Base-by-base conservation (phyloP, 2,797 vertebrate genomes). In the Morus bassanus region DNA sequence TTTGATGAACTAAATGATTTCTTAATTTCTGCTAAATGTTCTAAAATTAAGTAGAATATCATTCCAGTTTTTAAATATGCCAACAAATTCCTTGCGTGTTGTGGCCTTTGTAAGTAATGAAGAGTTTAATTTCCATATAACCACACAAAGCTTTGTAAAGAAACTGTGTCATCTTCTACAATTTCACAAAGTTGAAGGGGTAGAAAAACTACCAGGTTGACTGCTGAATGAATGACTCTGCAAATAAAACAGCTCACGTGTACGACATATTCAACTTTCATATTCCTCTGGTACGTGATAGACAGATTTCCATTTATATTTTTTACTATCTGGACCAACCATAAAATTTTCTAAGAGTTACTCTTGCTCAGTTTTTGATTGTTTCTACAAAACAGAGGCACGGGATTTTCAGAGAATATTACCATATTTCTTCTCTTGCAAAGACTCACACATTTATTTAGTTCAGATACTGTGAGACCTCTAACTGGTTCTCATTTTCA, bases 191-290 rank as follows among this genome's bases (percentile, higher is more conserved):
- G 69, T 30, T 88, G 91, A 92, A 93, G 39, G 51, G 27, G 69
- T 79, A 96, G 76, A 84, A 96, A 93, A 75, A 35, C 41, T 69
- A 75, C 15, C 23, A 48, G 73, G n/a, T 27, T 84, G 69, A 63
- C 65, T 92, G 81, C 72, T 81, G 89, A 59, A 76, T 91, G 91
- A 94, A 93, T 78, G 75, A 46, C 63, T 94, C 82, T 50, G 85
- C 85, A 81, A 94, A 96, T 78, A 80, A 72, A 96, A 18, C 73
- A 94, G 61, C 82, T 93, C 65, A 69, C 91, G 91, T 12, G 0
- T 92, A 59, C 4, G 1, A 91, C 54, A 65, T 57, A 21, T 35
- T 92, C 81, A 43, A 51, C 86, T 94, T 82, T 67, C 59, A 74
- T 63, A 30, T 72, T 73, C 63, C 80, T 75, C 64, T 61, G 39